A percentile compares a stretch with the other conserved stretches of the same genome.
These are phyloP conservation scores for Adineta ricciae DNA, from an alignment of 2,888 invertebrate species.

Conservation along the genomic window DNA sequence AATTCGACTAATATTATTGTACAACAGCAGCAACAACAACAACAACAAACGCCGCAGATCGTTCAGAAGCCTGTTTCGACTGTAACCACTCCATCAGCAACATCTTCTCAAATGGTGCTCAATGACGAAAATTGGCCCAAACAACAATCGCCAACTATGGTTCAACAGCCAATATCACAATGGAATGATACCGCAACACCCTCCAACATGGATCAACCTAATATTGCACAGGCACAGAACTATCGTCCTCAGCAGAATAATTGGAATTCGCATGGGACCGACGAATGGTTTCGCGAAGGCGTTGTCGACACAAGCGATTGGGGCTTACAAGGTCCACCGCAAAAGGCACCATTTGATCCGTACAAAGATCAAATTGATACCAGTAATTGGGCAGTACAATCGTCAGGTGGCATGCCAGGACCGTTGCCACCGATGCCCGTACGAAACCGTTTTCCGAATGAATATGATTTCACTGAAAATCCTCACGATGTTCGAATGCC, in stretches of 20 bases:
- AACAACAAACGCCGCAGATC: neutral
- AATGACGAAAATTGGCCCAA: conserved; percentile 11
- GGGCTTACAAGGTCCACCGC: neutral
- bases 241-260: neutral
- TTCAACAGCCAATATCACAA: neutral
- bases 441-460: neutral
- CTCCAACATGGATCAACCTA: neutral
- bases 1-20: conserved; percentile 24
- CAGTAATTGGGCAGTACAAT: conserved; percentile 24
- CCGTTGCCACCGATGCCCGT: neutral
- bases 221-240: neutral
- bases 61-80: neutral
- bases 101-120: neutral
- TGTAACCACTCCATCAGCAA: neutral
- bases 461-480: conserved; percentile 13
- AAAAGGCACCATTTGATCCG: conserved; percentile 9
- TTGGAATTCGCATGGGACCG: neutral
- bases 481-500: neutral
- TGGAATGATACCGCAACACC: conserved; percentile 26
- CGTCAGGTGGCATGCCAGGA: conserved; percentile 5
- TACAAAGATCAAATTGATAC: conserved; percentile 26
- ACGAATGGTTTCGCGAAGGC: conserved; percentile 22
- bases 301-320: neutral
- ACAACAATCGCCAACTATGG: conserved; percentile 12
- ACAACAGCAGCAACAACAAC: neutral